Evolutionary conservation across 2,888 invertebrate genomes (phyloP).

Genomic region (Glaucopsyche alexis): DNA sequence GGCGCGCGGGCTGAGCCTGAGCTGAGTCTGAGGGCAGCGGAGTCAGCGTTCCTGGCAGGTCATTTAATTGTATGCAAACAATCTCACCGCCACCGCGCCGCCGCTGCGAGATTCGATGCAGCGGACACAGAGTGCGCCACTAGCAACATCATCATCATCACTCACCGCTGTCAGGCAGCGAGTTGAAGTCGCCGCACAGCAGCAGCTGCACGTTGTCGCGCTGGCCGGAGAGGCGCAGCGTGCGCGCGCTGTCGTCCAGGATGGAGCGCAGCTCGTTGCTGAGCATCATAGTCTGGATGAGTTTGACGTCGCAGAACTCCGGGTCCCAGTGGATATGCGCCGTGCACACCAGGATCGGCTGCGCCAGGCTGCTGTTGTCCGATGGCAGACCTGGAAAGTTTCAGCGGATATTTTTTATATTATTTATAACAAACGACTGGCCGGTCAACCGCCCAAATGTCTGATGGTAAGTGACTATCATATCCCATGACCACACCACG

Average conservation of each 20-base stretch:
- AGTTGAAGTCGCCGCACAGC: slow-evolving; percentile 99
- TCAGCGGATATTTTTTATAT: not conserved
- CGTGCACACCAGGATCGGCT: slow-evolving; percentile 96
- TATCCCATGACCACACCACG: no score
- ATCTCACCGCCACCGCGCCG: no score
- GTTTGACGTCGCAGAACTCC: slow-evolving; percentile 99
- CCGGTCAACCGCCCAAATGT: no score
- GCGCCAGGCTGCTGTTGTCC: slow-evolving; percentile 87
- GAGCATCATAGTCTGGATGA: slow-evolving; percentile 99
- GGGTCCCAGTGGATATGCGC: slow-evolving; percentile 99
- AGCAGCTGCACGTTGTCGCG: slow-evolving; percentile 93
- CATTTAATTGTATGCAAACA: no score
- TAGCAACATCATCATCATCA: slow-evolving; percentile 26
- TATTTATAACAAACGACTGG: no score
- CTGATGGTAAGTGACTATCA: no score
- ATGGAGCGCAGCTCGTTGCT: slow-evolving; percentile 95
- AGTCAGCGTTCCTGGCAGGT: no score
- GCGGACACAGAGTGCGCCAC: no score
- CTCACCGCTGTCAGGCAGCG: slow-evolving; percentile 96
- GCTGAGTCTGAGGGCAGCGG: no score
- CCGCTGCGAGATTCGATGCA: no score
- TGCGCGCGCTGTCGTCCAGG: slow-evolving; percentile 91
- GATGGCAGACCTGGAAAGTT: slow-evolving; percentile 81
- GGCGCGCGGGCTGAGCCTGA: no score
- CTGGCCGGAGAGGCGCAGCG: slow-evolving; percentile 85